Percentiles rank a stretch among this genome's conserved stretches.
These are phyloP conservation scores for Heliothis virescens DNA, from an alignment of 1,140 invertebrate species.

Conservation along the genomic window DNA sequence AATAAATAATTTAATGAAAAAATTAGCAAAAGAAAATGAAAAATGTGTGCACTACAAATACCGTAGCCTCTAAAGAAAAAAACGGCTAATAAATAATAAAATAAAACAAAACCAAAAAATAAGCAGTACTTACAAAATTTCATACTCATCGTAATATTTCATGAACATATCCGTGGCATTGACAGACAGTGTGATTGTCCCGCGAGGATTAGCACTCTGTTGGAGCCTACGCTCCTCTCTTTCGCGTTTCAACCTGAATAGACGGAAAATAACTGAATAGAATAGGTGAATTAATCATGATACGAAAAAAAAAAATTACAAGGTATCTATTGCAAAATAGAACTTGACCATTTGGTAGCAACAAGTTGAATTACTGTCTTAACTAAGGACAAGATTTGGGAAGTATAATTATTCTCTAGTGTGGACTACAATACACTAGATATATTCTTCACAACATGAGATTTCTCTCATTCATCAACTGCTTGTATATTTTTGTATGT, in stretches of 20 bases:
- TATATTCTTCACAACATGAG: too few relatives aligned
- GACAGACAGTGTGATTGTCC: slow-evolving; percentile 94
- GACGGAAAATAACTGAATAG: background rate
- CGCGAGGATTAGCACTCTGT: slow-evolving; percentile 96
- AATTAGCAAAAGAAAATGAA: background rate
- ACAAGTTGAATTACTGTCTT: too few relatives aligned
- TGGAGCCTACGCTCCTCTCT: slow-evolving; percentile 94
- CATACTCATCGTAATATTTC: slow-evolving; percentile 91
- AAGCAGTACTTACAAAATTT: slow-evolving; percentile 78
- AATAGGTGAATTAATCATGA: slow-evolving; percentile 7
- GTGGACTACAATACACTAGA: too few relatives aligned
- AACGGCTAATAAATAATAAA: background rate
- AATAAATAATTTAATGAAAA: background rate
- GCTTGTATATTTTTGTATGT: too few relatives aligned
- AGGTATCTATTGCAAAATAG: too few relatives aligned
- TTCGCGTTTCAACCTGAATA: slow-evolving; percentile 86
- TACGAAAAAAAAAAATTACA: too few relatives aligned
- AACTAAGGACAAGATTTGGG: background rate
- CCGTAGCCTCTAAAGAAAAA: too few relatives aligned
- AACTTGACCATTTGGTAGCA: too few relatives aligned
- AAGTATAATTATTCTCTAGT: too few relatives aligned
- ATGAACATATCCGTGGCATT: slow-evolving; percentile 98
- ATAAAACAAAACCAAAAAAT: slow-evolving; percentile 38
- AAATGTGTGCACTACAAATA: too few relatives aligned
- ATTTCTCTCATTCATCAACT: too few relatives aligned